phyloP scores from a whole-genome alignment of 2,797 vertebrate genomes.

The Garrulus glandarius region DNA sequence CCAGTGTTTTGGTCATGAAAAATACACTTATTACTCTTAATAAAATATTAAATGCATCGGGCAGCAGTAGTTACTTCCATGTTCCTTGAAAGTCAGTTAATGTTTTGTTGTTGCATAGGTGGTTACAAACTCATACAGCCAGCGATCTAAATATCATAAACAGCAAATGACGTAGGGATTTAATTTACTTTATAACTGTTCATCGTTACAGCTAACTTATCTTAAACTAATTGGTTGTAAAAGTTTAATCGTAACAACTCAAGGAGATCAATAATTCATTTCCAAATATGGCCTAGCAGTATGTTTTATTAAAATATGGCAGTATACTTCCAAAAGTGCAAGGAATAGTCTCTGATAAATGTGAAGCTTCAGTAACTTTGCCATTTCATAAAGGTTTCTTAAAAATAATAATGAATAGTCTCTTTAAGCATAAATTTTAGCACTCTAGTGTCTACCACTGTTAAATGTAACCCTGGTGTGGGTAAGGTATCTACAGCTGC shows the following conservation, averaged over 20 bases:
- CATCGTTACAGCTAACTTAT: not conserved
- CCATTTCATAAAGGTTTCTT: not conserved
- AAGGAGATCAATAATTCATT: constrained; percentile 34
- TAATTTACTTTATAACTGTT: constrained; percentile 30
- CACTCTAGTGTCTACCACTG: not conserved
- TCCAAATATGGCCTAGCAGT: not conserved
- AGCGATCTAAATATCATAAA: not conserved
- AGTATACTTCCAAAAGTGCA: not conserved
- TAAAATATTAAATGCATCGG: constrained; percentile 4
- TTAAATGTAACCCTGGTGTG: not conserved
- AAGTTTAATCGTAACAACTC: constrained; percentile 38
- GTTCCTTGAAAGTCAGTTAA: not conserved
- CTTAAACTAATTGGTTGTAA: constrained; percentile 22
- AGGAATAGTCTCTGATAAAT: not conserved
- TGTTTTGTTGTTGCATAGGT: not conserved
- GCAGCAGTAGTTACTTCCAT: not conserved
- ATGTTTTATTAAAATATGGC: constrained; percentile 5
- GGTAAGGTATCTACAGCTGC: not conserved
- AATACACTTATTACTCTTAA: not conserved
- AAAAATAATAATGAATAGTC: not conserved
- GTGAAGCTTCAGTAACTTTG: not conserved
- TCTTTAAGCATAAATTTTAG: not conserved
- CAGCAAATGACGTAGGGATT: not conserved
- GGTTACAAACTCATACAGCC: not conserved
- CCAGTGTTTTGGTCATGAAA: not conserved